Base-by-base conservation (phyloP, 2,797 vertebrate species). In the Otolemur crassicaudatus region DNA sequence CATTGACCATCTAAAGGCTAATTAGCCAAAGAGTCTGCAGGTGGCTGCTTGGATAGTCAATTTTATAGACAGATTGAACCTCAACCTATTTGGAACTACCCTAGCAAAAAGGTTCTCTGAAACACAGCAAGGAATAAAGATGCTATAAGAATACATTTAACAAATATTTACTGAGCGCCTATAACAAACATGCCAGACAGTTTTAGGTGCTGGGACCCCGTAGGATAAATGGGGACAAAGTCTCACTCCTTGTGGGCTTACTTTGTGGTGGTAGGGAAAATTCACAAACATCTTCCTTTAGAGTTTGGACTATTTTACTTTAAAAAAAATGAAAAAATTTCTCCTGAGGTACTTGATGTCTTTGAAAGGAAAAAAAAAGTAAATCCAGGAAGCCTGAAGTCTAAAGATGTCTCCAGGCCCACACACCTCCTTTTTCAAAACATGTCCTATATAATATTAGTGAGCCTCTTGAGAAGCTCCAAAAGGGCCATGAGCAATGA, bases 201-300 rank as follows among this genome's bases (percentile, higher is more conserved):
- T 82, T 65, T 77, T n/a, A 49, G 84, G n/a, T n/a, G 31, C 46
- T 73, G 37, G 60, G 17, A 76, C 22, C 91, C 29, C 25, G 69
- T 53, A 65, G 9, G 75, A 67, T n/a, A 63, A 46, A 63, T 17
- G 27, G 16, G 37, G 43, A 76, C 19, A 72, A 14, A 34, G 31
- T 60, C 19, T 29, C 29, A 75, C 76, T 81, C 12, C 49, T 76
- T 3, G 75, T 16, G 7, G 58, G 20, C 34, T 92, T 94, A 63
- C 13, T 69, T 87, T 25, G 17, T 61, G 81, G n/a, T n/a, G 31
- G 82, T 1, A 37, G 23, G 29, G 34, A 61, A 22, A 61, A n/a
- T 13, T 92, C 40, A 60, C n/a, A 86, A 69, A 63, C 12, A 72
- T 85, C 14, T 92, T n/a, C 92, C 63, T 92, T 86, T 85, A 84